Percentiles rank a stretch among this genome's conserved stretches.
phyloP scores from a whole-genome alignment of 2,113 vertebrate species.

The Tenrec ecaudatus region DNA sequence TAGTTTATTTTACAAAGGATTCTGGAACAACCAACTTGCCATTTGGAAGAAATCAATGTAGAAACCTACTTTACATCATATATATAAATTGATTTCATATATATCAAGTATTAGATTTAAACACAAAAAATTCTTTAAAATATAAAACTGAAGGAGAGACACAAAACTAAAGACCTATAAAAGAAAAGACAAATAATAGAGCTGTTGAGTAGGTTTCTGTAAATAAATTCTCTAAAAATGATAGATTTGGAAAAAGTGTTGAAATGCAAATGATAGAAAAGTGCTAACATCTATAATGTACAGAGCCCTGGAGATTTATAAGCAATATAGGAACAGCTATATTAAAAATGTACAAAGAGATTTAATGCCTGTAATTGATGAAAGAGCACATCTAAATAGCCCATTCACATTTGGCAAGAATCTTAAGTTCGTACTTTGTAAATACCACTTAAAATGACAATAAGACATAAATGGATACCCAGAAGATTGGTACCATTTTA shows the following conservation, averaged over 20 bases:
- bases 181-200: background rate
- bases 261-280: background rate
- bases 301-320: background rate
- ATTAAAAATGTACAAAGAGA: background rate
- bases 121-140: background rate
- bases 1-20: conserved; percentile 31
- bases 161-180: no score
- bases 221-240: background rate
- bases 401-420: background rate
- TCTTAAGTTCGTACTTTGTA: conserved; percentile 10
- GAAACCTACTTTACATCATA: background rate
- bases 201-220: background rate
- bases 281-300: background rate
- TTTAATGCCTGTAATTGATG: background rate
- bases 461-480: background rate
- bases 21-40: background rate
- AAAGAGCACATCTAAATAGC: background rate
- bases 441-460: conserved; percentile 15
- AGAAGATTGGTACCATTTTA: background rate
- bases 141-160: no score
- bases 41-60: conserved; percentile 35
- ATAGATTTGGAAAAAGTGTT: background rate
- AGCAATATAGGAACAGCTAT: background rate
- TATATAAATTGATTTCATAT: background rate
- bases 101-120: conserved; percentile 12